Evolutionary conservation across 2,888 invertebrate genomes (phyloP).

Genomic region (Oligia latruncula): DNA sequence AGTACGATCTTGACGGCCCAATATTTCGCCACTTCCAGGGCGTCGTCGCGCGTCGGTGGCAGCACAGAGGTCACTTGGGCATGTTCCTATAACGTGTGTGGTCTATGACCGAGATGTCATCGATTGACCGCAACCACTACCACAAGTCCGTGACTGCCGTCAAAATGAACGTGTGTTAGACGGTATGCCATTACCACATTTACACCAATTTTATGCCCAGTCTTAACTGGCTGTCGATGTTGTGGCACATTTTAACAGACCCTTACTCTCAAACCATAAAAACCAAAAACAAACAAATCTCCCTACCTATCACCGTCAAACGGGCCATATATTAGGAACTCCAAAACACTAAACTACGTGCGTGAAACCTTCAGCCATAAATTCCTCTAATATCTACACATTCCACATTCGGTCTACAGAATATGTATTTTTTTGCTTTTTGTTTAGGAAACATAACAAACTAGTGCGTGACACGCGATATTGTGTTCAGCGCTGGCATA

Average conservation of each 20-base stretch:
- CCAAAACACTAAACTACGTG: slow-evolving; percentile 34
- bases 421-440: slow-evolving; percentile 63
- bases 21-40: neutral
- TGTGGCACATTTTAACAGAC: neutral
- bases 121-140: neutral
- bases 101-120: neutral
- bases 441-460: slow-evolving; percentile 67
- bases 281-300: slow-evolving; percentile 29
- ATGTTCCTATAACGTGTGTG: neutral
- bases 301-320: slow-evolving; percentile 17
- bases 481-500: slow-evolving; percentile 64
- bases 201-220: neutral
- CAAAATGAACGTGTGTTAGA: too few species aligned
- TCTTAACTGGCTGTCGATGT: neutral
- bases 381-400: slow-evolving; percentile 58
- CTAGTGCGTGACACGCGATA: slow-evolving; percentile 67
- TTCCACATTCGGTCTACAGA: slow-evolving; percentile 56
- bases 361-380: slow-evolving; percentile 58
- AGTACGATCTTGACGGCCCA: neutral
- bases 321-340: slow-evolving; percentile 37
- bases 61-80: neutral
- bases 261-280: neutral
- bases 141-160: neutral
- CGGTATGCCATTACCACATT: neutral
- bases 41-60: neutral